Base-by-base conservation (phyloP, 2,888 invertebrate genomes). In the Bembecia ichneumoniformis region DNA sequence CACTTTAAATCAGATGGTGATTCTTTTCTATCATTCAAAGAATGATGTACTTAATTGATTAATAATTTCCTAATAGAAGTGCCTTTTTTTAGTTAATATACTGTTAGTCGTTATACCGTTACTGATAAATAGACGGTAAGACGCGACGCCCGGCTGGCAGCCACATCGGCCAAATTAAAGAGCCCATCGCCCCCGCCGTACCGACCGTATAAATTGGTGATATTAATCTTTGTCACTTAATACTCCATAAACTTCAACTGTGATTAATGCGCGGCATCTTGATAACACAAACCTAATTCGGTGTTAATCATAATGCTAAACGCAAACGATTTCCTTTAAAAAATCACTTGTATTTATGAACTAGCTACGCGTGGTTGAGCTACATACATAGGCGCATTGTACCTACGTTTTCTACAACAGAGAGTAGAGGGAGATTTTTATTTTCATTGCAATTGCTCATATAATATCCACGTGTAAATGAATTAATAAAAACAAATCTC, bases 181-280 rank as follows among this genome's bases (percentile, higher is more conserved):
- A 58, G 55, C 51, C 53, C 50, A 40, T 52, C 16, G 51, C 51
- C 48, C 50, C 48, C 52, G 40, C 51, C 46, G 50, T 15, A 28
- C 34, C 53, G 53, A 53, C 52, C 57, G 54, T 64, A 74, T 72
- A 77, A 77, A 80, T 81, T 68, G 72, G 57, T 53, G 62, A 58
- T 73, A 78, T 79, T 76, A 75, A 77, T 79, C 77, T 76, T 68
- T 68, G 77, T 77, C 77, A 71, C 68, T 74, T 77, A 77, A 74
- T 74, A 77, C 74, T 65, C 70, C 65, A 71, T 76, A 68, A 74
- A 76, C 68, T 74, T 71, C 59, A 59, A 52, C 51, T 51, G 62
- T 76, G 77, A 80, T 74, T 68, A 68, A 80, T 58, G 60, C 59
- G 40, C 43, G 46, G 55, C 62, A 69, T 64, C 68, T 66, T 66